A percentile compares a stretch with the other conserved stretches of the same genome.
phyloP scores from a whole-genome alignment of 2,888 invertebrate genomes.

The Bellardia bayeri region DNA sequence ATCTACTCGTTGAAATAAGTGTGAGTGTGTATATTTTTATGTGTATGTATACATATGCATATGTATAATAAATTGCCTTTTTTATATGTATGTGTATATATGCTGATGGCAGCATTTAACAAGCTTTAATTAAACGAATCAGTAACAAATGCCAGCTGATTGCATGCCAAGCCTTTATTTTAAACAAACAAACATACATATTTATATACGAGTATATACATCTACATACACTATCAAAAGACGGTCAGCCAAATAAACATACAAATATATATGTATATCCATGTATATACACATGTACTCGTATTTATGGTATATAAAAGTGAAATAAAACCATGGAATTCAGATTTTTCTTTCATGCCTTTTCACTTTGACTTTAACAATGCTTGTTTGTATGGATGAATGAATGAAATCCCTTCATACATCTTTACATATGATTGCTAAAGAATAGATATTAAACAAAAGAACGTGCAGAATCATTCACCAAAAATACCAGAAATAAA shows the following conservation, averaged over 20 bases:
- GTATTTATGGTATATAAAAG: too few relatives aligned
- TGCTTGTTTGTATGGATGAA: slow-evolving; percentile 3
- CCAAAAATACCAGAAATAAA: slow-evolving; percentile 6
- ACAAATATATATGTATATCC: neutral
- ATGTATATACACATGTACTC: too few relatives aligned
- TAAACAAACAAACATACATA: slow-evolving; percentile 1
- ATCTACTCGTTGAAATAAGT: neutral
- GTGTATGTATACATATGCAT: neutral
- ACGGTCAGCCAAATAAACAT: neutral
- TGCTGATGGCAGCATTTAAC: slow-evolving; percentile 66
- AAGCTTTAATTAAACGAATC: slow-evolving; percentile 73
- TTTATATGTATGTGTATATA: slow-evolving; percentile 23
- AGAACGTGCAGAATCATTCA: neutral
- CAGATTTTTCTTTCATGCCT: slow-evolving; percentile 41
- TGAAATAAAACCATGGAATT: neutral
- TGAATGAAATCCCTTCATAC: slow-evolving; percentile 25
- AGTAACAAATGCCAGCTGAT: slow-evolving; percentile 70
- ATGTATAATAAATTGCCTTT: neutral
- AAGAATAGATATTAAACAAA: slow-evolving; percentile 14
- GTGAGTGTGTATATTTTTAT: too few relatives aligned
- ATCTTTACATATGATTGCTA: neutral
- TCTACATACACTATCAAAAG: neutral
- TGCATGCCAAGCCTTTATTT: slow-evolving; percentile 68
- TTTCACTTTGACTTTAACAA: slow-evolving; percentile 42
- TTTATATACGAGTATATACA: neutral